phyloP scores from a whole-genome alignment of 2,113 vertebrate species.

The Anolis carolinensis region DNA sequence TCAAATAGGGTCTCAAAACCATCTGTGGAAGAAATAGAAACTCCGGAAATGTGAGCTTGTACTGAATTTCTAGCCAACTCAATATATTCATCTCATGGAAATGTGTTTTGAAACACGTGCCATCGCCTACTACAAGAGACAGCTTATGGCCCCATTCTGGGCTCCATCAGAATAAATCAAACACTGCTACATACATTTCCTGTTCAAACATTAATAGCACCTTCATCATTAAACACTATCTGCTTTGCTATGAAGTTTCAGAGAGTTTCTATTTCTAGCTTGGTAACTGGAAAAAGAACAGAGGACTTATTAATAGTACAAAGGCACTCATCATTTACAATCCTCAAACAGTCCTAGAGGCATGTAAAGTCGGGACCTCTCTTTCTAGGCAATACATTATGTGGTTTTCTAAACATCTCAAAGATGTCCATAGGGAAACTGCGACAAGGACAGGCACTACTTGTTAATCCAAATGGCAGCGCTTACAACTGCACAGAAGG shows the following conservation, averaged over 20 bases:
- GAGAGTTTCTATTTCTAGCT: conserved; percentile 21
- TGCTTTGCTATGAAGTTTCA: conserved; percentile 18
- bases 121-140: not conserved
- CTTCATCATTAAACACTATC: conserved; percentile 11
- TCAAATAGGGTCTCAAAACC: not conserved
- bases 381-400: conserved; percentile 22
- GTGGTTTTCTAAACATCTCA: not conserved
- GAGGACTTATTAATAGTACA: conserved; percentile 26
- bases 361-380: conserved; percentile 1
- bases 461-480: not conserved
- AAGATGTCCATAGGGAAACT: not conserved
- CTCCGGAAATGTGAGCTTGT: not conserved
- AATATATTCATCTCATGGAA: not conserved
- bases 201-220: conserved; percentile 15
- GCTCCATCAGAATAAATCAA: conserved; percentile 16
- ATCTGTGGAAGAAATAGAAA: not conserved
- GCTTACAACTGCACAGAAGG: not conserved
- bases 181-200: not conserved
- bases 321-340: conserved; percentile 24
- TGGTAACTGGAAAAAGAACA: conserved; percentile 14
- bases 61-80: not conserved
- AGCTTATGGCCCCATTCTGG: not conserved
- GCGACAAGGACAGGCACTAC: not conserved
- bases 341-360: conserved; percentile 15
- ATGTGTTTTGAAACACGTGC: conserved; percentile 1